phyloP scores from a whole-genome alignment of 2,888 invertebrate species.

The Cephus nigrinus region DNA sequence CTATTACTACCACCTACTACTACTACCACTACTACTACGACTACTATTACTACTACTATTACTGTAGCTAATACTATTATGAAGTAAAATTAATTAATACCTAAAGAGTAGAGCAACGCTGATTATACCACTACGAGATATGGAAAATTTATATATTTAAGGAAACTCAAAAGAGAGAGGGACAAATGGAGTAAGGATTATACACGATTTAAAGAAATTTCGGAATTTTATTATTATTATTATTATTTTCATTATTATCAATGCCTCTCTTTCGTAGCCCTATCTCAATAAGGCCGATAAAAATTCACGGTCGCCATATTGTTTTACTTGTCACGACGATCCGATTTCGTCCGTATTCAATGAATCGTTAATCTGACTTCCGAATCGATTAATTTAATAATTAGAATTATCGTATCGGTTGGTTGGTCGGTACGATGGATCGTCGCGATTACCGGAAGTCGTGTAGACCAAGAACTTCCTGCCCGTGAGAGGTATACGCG shows the following conservation, averaged over 20 bases:
- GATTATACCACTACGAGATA: constrained; percentile 13
- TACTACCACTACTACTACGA: neutral
- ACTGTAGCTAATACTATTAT: constrained; percentile 1
- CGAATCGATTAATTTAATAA: neutral
- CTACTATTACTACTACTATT: neutral
- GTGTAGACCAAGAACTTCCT: neutral
- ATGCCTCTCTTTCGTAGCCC: neutral
- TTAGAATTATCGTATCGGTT: neutral
- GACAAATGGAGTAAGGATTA: neutral
- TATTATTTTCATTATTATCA: neutral
- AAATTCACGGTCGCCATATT: neutral
- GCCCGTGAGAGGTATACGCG: neutral
- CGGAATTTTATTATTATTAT: neutral
- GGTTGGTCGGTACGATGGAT: neutral
- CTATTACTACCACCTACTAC: constrained; percentile 6
- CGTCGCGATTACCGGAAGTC: neutral
- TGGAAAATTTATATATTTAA: neutral
- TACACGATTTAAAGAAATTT: neutral
- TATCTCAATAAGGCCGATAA: neutral
- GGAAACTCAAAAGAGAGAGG: neutral
- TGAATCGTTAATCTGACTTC: neutral
- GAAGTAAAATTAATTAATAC: neutral
- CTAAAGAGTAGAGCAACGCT: constrained; percentile 11
- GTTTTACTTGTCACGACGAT: neutral
- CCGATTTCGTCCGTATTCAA: neutral